A percentile compares a stretch with the other conserved stretches of the same genome.
Conservation (phyloP, 2,888 invertebrate species). For the Panopea generosa region DNA sequence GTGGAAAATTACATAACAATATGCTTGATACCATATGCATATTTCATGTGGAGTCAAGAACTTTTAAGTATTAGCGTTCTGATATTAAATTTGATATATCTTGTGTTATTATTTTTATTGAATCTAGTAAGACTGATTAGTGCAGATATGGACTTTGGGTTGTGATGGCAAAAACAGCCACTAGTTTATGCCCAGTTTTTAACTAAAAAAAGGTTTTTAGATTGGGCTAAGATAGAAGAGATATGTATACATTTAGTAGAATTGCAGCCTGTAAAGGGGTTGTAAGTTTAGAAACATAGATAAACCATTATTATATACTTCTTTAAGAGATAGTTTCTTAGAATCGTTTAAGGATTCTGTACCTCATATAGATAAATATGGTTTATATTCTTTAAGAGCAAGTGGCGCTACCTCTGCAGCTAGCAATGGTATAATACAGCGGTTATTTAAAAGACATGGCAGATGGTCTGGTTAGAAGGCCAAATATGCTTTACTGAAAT, state of each 20-base stretch:
- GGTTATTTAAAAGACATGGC: conserved; percentile 36
- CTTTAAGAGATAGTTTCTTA: conserved; percentile 14
- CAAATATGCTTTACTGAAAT: conserved; percentile 38
- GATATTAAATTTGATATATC: conserved; percentile 14
- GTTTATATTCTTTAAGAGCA: conserved; percentile 35
- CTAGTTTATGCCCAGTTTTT: conserved; percentile 24
- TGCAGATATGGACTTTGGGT: conserved; percentile 34
- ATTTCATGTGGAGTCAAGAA: conserved; percentile 32
- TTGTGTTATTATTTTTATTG: conserved; percentile 25
- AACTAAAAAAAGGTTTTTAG: conserved; percentile 27
- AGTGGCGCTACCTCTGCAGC: conserved; percentile 35
- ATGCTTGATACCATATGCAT: too few species aligned
- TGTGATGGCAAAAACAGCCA: conserved; percentile 27
- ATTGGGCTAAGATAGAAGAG: conserved; percentile 16
- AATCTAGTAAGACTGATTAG: too few species aligned
- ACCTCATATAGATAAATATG: conserved; percentile 15
- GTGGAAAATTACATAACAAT: conserved; percentile 14
- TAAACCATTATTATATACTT: conserved; percentile 32
- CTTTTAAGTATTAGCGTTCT: conserved; percentile 11
- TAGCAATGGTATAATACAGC: conserved; percentile 29
- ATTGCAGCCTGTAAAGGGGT: too few species aligned
- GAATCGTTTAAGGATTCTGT: conserved; percentile 27
- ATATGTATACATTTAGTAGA: neutral
- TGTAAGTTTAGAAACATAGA: conserved; percentile 11
- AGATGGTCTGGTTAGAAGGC: conserved; percentile 31